These are phyloP conservation scores for Protonemura montana DNA, from an alignment of 2,888 invertebrate species.

Conservation along the genomic window DNA sequence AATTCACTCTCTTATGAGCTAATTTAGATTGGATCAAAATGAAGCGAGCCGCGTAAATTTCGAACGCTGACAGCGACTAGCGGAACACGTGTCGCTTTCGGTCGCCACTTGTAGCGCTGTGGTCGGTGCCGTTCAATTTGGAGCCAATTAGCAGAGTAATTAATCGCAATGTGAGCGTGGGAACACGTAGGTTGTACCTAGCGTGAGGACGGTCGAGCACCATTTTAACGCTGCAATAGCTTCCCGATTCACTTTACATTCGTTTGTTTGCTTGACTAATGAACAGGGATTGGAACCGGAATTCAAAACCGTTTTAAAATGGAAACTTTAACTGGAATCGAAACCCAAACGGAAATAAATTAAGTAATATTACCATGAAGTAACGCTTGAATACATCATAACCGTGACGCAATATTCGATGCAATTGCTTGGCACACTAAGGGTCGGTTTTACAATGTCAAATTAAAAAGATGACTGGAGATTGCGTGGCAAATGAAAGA, in stretches of 20 bases:
- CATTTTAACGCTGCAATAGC: neutral
- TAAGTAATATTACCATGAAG: too few species aligned
- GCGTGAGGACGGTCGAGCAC: neutral
- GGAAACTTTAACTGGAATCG: too few species aligned
- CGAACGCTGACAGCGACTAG: neutral
- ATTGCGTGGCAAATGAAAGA: too few species aligned
- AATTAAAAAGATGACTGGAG: too few species aligned
- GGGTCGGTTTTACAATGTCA: too few species aligned
- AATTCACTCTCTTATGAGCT: neutral
- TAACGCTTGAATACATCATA: too few species aligned
- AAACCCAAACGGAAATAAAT: too few species aligned
- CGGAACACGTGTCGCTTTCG: neutral
- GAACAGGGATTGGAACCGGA: neutral
- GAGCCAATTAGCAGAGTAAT: neutral
- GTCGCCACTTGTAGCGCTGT: neutral
- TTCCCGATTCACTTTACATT: neutral
- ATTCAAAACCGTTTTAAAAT: too few species aligned
- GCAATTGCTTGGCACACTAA: too few species aligned
- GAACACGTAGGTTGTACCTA: neutral
- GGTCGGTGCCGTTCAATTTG: neutral
- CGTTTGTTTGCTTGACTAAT: neutral
- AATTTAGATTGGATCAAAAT: slow-evolving; percentile 7
- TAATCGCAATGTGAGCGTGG: neutral
- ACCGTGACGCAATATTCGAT: too few species aligned
- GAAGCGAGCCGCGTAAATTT: slow-evolving; percentile 1